Percentiles rank a stretch among this genome's conserved stretches.
Evolutionary conservation across 2,797 vertebrate genomes (phyloP).

Genomic region (Danio choprae): DNA sequence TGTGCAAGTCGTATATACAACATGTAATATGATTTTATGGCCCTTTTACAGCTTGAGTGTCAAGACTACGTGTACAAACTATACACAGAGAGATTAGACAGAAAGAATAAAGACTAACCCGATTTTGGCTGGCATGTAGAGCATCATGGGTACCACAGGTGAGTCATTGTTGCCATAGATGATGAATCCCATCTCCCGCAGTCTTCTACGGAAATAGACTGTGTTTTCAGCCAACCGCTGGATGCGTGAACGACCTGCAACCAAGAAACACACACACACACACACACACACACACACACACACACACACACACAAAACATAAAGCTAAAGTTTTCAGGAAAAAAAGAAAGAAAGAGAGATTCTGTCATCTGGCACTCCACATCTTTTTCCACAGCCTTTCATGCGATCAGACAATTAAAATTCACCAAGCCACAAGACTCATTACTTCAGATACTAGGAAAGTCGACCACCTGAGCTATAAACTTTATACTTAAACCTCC

Average conservation of each 20-base stretch:
- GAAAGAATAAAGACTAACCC: slow-evolving; percentile 70
- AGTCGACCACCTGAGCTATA: slow-evolving; percentile 59
- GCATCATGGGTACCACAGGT: slow-evolving; percentile 88
- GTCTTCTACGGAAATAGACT: slow-evolving; percentile 83
- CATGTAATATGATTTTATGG: not conserved
- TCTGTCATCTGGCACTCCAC: slow-evolving; percentile 52
- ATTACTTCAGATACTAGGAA: slow-evolving; percentile 55
- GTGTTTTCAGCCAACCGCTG: slow-evolving; percentile 86
- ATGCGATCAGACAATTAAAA: slow-evolving; percentile 61
- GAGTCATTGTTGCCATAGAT: slow-evolving; percentile 90
- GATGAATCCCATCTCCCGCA: slow-evolving; percentile 88
- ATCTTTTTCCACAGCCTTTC: slow-evolving; percentile 60
- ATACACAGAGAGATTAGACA: not conserved
- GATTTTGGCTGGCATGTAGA: slow-evolving; percentile 91
- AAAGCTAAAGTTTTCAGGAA: slow-evolving; percentile 13
- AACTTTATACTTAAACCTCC: slow-evolving; percentile 40
- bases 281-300: slow-evolving; percentile 27
- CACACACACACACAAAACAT: slow-evolving; percentile 29
- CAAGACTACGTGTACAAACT: not conserved
- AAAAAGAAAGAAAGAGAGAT: not conserved
- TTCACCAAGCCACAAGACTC: slow-evolving; percentile 52
- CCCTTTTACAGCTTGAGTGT: not conserved
- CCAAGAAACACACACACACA: slow-evolving; percentile 21
- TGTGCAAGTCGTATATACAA: not conserved
- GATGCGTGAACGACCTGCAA: slow-evolving; percentile 80